Evolutionary conservation across 2,888 invertebrate species (phyloP).

Genomic region (Arrhopalites spinosus): DNA sequence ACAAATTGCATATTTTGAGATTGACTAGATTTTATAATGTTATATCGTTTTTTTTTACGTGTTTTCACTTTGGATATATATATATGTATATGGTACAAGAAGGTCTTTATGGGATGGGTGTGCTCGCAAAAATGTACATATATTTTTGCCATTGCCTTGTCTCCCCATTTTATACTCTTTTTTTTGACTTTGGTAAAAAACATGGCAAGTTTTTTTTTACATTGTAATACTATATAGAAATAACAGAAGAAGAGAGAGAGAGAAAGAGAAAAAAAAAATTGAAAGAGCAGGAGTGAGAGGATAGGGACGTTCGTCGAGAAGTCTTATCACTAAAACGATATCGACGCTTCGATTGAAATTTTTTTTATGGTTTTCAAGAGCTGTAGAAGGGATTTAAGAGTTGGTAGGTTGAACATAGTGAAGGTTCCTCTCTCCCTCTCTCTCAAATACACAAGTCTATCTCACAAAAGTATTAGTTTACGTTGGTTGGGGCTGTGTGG

Average conservation of each 20-base stretch:
- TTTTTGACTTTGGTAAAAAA: no score
- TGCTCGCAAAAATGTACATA: no score
- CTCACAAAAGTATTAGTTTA: conserved; percentile 14
- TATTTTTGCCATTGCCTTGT: no score
- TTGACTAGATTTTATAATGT: background rate
- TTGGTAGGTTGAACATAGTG: conserved; percentile 5
- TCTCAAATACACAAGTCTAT: background rate
- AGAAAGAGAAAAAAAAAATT: background rate
- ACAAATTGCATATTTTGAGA: conserved; percentile 16
- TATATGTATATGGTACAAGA: background rate
- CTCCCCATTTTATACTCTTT: no score
- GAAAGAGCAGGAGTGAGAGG: background rate
- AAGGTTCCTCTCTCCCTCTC: background rate
- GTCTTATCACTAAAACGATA: conserved; percentile 30
- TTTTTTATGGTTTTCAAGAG: conserved; percentile 36
- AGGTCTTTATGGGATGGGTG: no score
- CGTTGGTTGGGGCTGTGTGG: conserved; percentile 4
- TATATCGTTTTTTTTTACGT: no score
- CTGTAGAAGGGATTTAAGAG: conserved; percentile 28
- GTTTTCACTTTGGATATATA: background rate
- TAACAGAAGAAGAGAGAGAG: background rate
- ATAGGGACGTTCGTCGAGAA: background rate
- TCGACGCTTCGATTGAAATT: conserved; percentile 36
- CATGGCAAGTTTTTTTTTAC: no score
- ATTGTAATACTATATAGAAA: no score